Evolutionary conservation across 2,113 vertebrate genomes (phyloP).

Genomic region (Mixornis gularis): DNA sequence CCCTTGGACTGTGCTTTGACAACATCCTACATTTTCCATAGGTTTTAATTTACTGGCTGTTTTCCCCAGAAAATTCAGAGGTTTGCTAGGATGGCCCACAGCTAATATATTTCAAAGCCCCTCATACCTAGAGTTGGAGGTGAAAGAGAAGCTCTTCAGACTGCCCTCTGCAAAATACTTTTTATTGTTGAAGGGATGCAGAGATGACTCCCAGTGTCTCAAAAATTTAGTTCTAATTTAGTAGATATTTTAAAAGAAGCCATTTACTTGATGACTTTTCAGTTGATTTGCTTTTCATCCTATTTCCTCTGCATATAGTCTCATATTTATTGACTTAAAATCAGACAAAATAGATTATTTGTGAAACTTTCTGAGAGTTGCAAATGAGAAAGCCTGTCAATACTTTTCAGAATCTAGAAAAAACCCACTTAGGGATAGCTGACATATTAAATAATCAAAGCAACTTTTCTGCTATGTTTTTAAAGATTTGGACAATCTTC

Average conservation of each 20-base stretch:
- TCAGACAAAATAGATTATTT: not conserved
- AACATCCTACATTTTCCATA: not conserved
- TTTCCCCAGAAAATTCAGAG: not conserved
- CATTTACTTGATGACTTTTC: not conserved
- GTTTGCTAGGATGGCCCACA: not conserved
- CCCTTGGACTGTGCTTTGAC: not conserved
- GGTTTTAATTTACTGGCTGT: not conserved
- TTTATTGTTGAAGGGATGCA: not conserved
- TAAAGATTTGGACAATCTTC: not conserved
- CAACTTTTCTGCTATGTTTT: not conserved
- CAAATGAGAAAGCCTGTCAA: slow-evolving; percentile 6
- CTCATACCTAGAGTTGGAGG: not conserved
- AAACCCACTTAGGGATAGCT: not conserved
- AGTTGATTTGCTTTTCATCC: not conserved
- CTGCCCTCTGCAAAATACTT: not conserved
- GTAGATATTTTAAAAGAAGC: not conserved
- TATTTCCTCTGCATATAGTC: not conserved
- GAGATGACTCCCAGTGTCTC: not conserved
- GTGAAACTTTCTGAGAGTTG: not conserved
- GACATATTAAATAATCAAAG: slow-evolving; percentile 22
- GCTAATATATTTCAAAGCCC: not conserved
- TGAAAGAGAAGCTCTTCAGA: not conserved
- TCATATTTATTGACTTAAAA: slow-evolving; percentile 16
- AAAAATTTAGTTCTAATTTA: not conserved
- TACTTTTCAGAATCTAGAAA: not conserved